Evolutionary conservation across 2,888 invertebrate species (phyloP).

Genomic region (Eumacrocentrus americanus): DNA sequence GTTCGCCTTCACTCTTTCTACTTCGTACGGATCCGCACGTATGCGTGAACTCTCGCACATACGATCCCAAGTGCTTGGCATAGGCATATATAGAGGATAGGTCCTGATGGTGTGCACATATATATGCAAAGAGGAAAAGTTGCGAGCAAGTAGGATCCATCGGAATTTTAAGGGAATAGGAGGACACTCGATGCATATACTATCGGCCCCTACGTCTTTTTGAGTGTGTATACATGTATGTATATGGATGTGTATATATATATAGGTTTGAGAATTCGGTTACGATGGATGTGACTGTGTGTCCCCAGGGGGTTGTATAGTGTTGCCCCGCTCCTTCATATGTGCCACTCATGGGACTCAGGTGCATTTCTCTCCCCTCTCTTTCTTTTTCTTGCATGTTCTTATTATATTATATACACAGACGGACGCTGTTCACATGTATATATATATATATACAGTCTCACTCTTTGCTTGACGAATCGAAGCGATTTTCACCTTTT

Average conservation of each 20-base stretch:
- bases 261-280: slow-evolving; percentile 21
- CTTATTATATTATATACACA: no score
- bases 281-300: slow-evolving; percentile 15
- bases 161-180: slow-evolving; percentile 56
- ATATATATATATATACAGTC: neutral
- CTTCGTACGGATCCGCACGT: slow-evolving; percentile 16
- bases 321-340: neutral
- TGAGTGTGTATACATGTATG: slow-evolving; percentile 24
- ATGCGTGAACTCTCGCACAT: neutral
- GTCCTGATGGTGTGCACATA: slow-evolving; percentile 26
- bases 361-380: slow-evolving; percentile 36
- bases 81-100: no score
- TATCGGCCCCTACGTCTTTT: slow-evolving; percentile 40
- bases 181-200: slow-evolving; percentile 55
- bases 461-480: neutral
- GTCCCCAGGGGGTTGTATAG: neutral
- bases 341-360: slow-evolving; percentile 30
- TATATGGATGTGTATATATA: slow-evolving; percentile 30
- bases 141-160: slow-evolving; percentile 45
- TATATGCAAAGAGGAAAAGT: slow-evolving; percentile 23
- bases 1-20: slow-evolving; percentile 31
- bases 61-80: slow-evolving; percentile 5
- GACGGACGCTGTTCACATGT: neutral
- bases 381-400: neutral
- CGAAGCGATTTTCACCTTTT: neutral